Base-by-base conservation (phyloP, 2,113 vertebrate species). In the Oryzias woworae region DNA sequence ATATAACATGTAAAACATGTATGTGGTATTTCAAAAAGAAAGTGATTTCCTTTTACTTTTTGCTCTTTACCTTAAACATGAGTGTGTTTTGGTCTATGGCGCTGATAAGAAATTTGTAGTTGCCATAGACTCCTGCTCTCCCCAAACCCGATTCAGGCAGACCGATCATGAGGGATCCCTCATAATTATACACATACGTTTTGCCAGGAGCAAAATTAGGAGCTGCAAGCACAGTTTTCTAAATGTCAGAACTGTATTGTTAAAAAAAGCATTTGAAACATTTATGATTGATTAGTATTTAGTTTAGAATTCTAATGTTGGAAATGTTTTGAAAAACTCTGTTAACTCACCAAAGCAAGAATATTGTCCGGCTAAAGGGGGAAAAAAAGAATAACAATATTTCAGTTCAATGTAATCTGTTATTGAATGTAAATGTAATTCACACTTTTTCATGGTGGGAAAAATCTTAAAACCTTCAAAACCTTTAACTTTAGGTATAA, bases 181-280 rank as follows among this genome's bases (percentile, higher is more conserved):
- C 92, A 87, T 96, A 96, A 31, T 85, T 85, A 75, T 93, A 94
- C 23, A 85, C 4, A 46, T 90, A 81, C 17, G 75, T 91, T 62
- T 89, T 92, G 28, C 70, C 82, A 8, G 69, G 60, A 4, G 76
- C 55, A 83, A 94, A 94, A 0, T 77, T 73, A 41, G 92, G 92
- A 47, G 83, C 94, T 96, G 80, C 3, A 67, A 81, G 24, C 17
- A 82, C 41, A 23, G 14, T 20, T 43, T n/a, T 3, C 58, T 13
- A 55, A 16, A 16, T 36, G 5, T 61, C 12, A 65, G 14, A 60
- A 26, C 2, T 42, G 13, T 16, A 8, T 42, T 23, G 20, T n/a
- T 31, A 10, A 13, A 54, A 41, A 44, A 16, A 14, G 8, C n/a
- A 7, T 44, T 14, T 14, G 5, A 43, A n/a, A 14, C 13, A 17